phyloP scores from a whole-genome alignment of 2,888 invertebrate genomes.

The Tetragnatha montana region DNA sequence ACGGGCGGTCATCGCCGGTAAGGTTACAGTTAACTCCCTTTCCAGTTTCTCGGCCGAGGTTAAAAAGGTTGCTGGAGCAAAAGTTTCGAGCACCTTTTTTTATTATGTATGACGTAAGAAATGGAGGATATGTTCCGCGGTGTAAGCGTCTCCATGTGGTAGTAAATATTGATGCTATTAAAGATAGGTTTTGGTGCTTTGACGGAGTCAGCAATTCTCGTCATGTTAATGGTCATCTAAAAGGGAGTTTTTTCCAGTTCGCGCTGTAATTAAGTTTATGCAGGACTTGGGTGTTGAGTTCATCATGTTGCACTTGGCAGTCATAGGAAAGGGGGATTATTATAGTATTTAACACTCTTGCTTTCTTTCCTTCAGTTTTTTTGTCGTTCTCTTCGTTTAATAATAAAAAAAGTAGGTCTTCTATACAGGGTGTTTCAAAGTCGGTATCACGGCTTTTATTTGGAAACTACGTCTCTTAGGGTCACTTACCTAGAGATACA shows the following conservation, averaged over 20 bases:
- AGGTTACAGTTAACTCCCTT: not conserved
- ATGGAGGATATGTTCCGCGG: not conserved
- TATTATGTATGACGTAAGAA: not conserved
- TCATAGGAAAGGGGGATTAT: not conserved
- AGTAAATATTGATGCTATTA: not conserved
- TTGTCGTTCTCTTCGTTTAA: too few relatives aligned
- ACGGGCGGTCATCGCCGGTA: not conserved
- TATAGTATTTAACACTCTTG: too few relatives aligned
- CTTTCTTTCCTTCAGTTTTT: too few relatives aligned
- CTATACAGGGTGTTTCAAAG: too few relatives aligned
- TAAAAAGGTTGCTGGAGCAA: conserved; percentile 9
- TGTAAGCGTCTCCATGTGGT: not conserved
- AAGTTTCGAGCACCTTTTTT: not conserved
- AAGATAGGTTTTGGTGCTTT: not conserved
- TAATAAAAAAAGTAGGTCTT: too few relatives aligned
- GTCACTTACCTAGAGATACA: too few relatives aligned
- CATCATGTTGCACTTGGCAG: not conserved
- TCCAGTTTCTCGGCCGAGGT: not conserved
- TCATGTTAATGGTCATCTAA: not conserved
- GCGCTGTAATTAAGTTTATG: not conserved
- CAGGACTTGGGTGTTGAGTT: not conserved
- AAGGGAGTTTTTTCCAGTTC: not conserved
- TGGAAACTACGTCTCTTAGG: too few relatives aligned
- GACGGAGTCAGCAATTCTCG: not conserved
- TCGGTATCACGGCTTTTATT: too few relatives aligned